Conservation (phyloP, 2,797 vertebrate genomes). For the Platyrinchus mystaceus region DNA sequence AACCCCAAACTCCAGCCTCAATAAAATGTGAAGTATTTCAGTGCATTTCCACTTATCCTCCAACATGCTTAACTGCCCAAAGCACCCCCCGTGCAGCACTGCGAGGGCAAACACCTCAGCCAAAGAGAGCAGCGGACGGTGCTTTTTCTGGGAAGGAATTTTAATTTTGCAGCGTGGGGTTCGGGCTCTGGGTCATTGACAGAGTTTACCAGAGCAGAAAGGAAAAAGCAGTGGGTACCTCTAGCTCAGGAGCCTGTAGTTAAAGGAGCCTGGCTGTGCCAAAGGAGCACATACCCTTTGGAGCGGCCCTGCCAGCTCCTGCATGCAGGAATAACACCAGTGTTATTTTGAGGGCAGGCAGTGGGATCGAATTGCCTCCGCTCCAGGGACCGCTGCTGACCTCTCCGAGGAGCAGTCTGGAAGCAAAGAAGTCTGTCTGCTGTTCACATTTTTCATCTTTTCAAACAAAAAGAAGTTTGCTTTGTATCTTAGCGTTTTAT, state of each 20-base stretch:
- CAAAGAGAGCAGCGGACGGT: neutral
- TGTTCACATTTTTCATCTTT: neutral
- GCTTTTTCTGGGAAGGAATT: neutral
- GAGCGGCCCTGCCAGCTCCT: neutral
- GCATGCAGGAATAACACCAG: neutral
- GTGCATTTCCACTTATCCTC: neutral
- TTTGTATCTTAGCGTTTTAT: fast-evolving
- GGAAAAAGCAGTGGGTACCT: neutral
- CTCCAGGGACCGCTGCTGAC: neutral
- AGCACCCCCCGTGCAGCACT: fast-evolving
- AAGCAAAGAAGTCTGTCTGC: neutral
- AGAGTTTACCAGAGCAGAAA: neutral
- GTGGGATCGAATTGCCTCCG: neutral
- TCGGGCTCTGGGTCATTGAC: neutral
- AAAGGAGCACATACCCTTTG: neutral
- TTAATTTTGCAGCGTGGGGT: neutral
- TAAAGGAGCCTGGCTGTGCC: neutral
- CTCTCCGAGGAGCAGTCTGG: neutral
- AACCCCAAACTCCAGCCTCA: neutral
- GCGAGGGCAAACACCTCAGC: neutral
- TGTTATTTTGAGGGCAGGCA: neutral
- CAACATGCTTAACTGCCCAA: neutral
- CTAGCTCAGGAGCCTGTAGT: neutral
- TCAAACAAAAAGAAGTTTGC: neutral
- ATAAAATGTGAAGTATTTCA: neutral